Evolutionary conservation across 1,140 invertebrate genomes (phyloP).

Genomic region (Dryas iulia): DNA sequence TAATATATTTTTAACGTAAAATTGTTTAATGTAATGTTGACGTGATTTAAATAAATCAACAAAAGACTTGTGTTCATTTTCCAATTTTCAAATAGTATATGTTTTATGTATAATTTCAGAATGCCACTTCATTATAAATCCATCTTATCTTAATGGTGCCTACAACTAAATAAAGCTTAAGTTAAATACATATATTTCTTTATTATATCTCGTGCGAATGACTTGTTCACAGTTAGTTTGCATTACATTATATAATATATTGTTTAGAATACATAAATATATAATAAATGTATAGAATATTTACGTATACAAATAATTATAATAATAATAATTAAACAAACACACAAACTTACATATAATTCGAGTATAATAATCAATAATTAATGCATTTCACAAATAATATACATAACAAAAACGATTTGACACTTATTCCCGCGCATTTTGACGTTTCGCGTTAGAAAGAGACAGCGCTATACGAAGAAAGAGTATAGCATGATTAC

Average conservation of each 20-base stretch:
- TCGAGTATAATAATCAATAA: conserved; percentile 28
- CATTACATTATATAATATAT: not conserved
- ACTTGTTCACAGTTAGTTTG: not conserved
- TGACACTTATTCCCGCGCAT: not conserved
- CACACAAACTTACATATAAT: conserved; percentile 29
- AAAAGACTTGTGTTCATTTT: too few species aligned
- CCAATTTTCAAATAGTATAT: not conserved
- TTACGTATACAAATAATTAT: not conserved
- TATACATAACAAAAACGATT: not conserved
- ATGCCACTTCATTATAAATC: not conserved
- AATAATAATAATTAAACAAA: not conserved
- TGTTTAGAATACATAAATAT: conserved; percentile 1
- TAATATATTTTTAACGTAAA: too few species aligned
- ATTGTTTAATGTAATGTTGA: too few species aligned
- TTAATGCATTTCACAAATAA: not conserved
- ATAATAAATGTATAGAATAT: not conserved
- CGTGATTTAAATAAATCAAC: too few species aligned
- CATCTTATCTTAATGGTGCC: not conserved
- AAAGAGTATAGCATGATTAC: not conserved
- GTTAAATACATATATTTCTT: conserved; percentile 18
- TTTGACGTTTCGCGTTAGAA: not conserved
- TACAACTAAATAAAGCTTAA: conserved; percentile 16
- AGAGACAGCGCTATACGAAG: not conserved
- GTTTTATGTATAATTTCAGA: too few species aligned
- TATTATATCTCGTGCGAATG: not conserved